phyloP scores from a whole-genome alignment of 1,140 invertebrate species.

The Octopus sinensis region DNA sequence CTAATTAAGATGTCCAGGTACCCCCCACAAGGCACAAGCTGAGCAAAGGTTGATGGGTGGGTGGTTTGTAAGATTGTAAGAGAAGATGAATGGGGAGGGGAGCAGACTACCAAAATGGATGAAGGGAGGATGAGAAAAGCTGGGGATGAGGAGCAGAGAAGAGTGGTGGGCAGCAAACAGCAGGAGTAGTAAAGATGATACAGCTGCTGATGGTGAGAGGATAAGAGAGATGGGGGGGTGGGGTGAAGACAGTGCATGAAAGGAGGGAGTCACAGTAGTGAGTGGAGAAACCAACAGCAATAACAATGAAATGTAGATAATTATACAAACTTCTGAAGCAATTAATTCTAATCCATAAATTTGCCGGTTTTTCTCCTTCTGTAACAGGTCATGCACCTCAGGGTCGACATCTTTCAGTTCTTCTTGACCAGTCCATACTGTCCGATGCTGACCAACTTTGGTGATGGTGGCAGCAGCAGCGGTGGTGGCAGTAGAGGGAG shows the following conservation, averaged over 20 bases:
- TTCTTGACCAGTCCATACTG: constrained; percentile 44
- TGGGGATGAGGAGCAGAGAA: background rate
- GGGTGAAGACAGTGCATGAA: background rate
- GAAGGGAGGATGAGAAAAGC: background rate
- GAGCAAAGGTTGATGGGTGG: too few relatives aligned
- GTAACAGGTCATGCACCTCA: constrained; percentile 79
- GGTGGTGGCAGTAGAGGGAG: too few relatives aligned
- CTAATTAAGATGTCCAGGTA: too few relatives aligned
- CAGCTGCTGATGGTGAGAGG: background rate
- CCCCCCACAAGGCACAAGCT: too few relatives aligned
- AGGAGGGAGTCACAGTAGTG: background rate
- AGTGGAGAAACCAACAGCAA: background rate
- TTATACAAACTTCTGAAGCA: constrained; percentile 48
- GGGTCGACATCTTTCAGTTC: constrained; percentile 66
- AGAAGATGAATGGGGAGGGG: too few relatives aligned
- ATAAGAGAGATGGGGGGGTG: background rate
- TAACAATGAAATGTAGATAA: background rate
- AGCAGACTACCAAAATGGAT: too few relatives aligned
- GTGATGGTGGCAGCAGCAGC: too few relatives aligned
- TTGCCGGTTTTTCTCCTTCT: constrained; percentile 85
- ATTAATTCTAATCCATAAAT: constrained; percentile 75
- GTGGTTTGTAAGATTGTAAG: too few relatives aligned
- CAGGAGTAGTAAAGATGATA: background rate
- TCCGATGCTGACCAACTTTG: too few relatives aligned
- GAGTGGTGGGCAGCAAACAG: background rate